These are phyloP conservation scores for Drosophila virilis DNA, from an alignment of 1,140 invertebrate species.

Conservation along the genomic window DNA sequence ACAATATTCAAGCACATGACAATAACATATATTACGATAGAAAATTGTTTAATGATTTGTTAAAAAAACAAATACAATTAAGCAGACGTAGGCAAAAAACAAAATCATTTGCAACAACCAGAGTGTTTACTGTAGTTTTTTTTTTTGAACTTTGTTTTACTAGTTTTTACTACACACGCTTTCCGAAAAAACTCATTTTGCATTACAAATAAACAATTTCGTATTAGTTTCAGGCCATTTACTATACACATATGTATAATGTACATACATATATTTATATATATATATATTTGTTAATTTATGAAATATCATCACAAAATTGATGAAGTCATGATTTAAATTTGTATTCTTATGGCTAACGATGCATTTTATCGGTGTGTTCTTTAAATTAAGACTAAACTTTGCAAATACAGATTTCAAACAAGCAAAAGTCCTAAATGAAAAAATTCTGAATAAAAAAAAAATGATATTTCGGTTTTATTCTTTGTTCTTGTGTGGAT, in stretches of 20 bases:
- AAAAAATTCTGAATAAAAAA: slow-evolving; percentile 21
- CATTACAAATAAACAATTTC: slow-evolving; percentile 43
- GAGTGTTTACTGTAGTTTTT: slow-evolving; percentile 42
- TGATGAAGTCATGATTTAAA: slow-evolving; percentile 67
- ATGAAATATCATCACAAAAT: slow-evolving; percentile 76
- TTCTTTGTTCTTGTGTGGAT: slow-evolving; percentile 61
- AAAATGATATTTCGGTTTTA: slow-evolving; percentile 45
- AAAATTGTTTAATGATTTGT: slow-evolving; percentile 19
- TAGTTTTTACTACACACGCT: slow-evolving; percentile 56
- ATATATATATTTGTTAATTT: slow-evolving; percentile 21
- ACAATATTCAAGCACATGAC: slow-evolving; percentile 50
- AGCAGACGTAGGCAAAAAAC: slow-evolving; percentile 50
- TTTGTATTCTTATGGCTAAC: slow-evolving; percentile 64
- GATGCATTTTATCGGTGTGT: slow-evolving; percentile 53
- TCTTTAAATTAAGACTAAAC: slow-evolving; percentile 54
- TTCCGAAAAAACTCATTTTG: slow-evolving; percentile 22
- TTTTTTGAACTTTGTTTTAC: slow-evolving; percentile 9
- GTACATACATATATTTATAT: slow-evolving; percentile 14
- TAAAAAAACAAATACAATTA: slow-evolving; percentile 42
- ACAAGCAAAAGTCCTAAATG: slow-evolving; percentile 19
- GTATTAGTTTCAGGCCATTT: slow-evolving; percentile 44
- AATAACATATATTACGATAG: slow-evolving; percentile 28
- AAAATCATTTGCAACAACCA: slow-evolving; percentile 52
- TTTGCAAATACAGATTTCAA: slow-evolving; percentile 39
- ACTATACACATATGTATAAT: slow-evolving; percentile 45